phyloP scores from a whole-genome alignment of 2,113 vertebrate genomes.

The Gadus chalcogrammus region DNA sequence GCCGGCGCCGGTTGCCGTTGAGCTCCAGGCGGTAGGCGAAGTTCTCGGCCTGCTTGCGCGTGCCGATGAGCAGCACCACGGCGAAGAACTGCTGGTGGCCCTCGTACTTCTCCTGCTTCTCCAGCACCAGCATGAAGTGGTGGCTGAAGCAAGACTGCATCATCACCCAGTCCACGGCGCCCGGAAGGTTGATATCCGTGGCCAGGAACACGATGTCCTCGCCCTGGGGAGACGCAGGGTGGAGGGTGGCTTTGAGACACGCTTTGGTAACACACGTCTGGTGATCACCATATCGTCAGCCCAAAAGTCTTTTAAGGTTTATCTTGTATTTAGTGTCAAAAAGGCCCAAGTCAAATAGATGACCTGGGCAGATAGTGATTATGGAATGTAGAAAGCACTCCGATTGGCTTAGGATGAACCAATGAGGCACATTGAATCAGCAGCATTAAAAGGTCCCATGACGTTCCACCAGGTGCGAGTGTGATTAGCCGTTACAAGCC shows the following conservation, averaged over 20 bases:
- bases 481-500: too few species aligned
- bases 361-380: too few species aligned
- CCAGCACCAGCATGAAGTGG: conserved; percentile 78
- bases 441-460: too few species aligned
- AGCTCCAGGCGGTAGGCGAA: conserved; percentile 78
- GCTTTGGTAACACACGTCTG: neutral
- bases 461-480: too few species aligned
- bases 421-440: too few species aligned
- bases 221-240: conserved; percentile 56
- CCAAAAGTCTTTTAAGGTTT: too few species aligned
- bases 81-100: conserved; percentile 79
- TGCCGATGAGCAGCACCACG: conserved; percentile 74
- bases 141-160: conserved; percentile 79
- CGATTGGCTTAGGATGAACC: too few species aligned
- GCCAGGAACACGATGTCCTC: conserved; percentile 80
- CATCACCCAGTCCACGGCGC: conserved; percentile 79
- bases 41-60: conserved; percentile 74
- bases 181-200: conserved; percentile 76
- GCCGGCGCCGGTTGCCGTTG: conserved; percentile 73
- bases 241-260: too few species aligned
- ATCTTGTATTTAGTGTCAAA: too few species aligned
- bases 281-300: neutral
- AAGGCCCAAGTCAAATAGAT: too few species aligned
- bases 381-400: too few species aligned
- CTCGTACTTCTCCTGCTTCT: conserved; percentile 78